Conservation (phyloP, 2,113 vertebrate genomes). For the pig (Sus scrofa) region DNA sequence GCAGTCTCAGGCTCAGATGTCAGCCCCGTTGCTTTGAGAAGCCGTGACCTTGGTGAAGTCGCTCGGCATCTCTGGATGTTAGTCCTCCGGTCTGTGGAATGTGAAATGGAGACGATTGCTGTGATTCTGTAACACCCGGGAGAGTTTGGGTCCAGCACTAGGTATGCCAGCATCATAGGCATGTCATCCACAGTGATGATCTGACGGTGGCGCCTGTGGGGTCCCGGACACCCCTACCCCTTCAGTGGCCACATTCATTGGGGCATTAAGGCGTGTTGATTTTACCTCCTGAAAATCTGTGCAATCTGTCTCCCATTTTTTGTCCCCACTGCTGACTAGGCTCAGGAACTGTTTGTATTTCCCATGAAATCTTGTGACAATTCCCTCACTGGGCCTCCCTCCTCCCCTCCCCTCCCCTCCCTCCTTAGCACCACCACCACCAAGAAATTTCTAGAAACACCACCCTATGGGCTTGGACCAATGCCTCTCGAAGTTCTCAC, state of each 20-base stretch:
- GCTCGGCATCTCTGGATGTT: background rate
- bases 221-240: too few species aligned
- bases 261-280: background rate
- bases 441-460: background rate
- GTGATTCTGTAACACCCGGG: background rate
- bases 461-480: background rate
- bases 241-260: background rate
- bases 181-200: fast-evolving
- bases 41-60: background rate
- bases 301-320: background rate
- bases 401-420: background rate
- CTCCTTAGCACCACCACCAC: background rate
- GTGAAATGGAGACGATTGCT: background rate
- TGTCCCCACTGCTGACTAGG: background rate
- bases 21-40: background rate
- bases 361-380: background rate
- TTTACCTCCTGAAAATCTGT: conserved; percentile 3
- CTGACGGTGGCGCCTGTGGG: fast-evolving
- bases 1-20: background rate
- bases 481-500: background rate
- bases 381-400: background rate
- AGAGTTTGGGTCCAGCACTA: background rate
- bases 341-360: background rate
- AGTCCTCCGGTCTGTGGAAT: background rate
- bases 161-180: background rate